phyloP scores from a whole-genome alignment of 2,888 invertebrate genomes.

The Stenodema calcarata region DNA sequence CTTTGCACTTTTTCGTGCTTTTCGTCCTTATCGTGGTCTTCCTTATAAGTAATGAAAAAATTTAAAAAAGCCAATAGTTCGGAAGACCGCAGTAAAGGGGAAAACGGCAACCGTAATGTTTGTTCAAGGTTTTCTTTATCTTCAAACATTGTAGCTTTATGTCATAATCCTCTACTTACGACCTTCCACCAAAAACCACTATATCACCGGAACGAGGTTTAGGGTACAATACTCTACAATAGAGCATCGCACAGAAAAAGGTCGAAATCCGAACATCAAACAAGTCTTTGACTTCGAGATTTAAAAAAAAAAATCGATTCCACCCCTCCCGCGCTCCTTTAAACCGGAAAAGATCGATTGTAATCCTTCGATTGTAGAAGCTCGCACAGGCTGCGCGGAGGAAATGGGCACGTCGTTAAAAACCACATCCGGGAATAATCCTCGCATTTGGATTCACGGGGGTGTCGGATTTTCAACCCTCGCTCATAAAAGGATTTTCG shows the following conservation, averaged over 20 bases:
- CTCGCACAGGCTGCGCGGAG: background rate
- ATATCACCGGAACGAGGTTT: background rate
- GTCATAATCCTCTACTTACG: background rate
- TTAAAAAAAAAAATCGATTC: background rate
- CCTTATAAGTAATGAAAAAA: too few relatives aligned
- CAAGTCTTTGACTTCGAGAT: background rate
- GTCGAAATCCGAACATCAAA: background rate
- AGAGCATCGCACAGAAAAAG: background rate
- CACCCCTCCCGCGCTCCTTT: background rate
- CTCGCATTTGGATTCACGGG: background rate
- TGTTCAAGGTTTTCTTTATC: too few relatives aligned
- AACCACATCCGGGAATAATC: background rate
- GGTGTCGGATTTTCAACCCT: background rate
- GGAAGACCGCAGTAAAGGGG: too few relatives aligned
- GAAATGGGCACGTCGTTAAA: background rate
- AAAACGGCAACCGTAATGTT: too few relatives aligned
- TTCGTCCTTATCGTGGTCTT: too few relatives aligned
- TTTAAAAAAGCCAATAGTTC: too few relatives aligned
- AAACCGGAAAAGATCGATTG: background rate
- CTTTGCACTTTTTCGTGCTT: too few relatives aligned
- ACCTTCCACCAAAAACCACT: background rate
- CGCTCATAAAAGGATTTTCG: background rate
- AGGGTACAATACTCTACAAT: background rate
- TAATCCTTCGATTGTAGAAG: background rate
- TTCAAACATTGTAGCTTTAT: background rate